These are phyloP conservation scores for Acrossocheilus fasciatus DNA, from an alignment of 2,797 vertebrate genomes.

Conservation along the genomic window DNA sequence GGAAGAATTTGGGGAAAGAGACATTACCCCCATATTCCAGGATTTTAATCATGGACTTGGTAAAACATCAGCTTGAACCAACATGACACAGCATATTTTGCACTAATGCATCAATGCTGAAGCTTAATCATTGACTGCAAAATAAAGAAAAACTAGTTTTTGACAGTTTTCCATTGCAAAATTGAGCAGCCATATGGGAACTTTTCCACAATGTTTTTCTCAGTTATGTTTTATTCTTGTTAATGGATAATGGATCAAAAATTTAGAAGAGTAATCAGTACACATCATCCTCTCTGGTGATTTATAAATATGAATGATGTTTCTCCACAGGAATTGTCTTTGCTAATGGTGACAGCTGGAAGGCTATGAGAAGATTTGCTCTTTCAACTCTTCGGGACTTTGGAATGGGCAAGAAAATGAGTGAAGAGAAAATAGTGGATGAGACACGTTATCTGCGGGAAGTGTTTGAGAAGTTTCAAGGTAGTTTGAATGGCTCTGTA, in stretches of 20 bases:
- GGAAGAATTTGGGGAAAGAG: conserved; percentile 74
- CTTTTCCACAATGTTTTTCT: too few relatives aligned
- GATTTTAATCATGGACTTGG: conserved; percentile 64
- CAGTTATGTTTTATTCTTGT: background rate
- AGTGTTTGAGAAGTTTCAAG: conserved; percentile 45
- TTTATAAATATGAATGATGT: background rate
- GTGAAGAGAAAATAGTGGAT: conserved; percentile 69
- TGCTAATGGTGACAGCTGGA: conserved; percentile 72
- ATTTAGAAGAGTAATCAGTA: too few relatives aligned
- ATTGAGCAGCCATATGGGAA: background rate
- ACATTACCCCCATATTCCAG: conserved; percentile 56
- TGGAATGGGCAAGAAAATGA: conserved; percentile 73
- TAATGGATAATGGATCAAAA: background rate
- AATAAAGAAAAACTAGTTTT: background rate
- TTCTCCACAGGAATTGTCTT: conserved; percentile 67
- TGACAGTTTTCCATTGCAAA: background rate
- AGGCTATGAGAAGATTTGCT: conserved; percentile 74
- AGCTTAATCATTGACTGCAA: background rate
- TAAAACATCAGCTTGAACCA: conserved; percentile 42
- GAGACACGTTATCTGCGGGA: conserved; percentile 62
- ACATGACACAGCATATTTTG: background rate
- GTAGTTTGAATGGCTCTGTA: background rate
- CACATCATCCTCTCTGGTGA: background rate
- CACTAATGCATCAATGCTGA: background rate
- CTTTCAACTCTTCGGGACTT: conserved; percentile 70